phyloP scores from a whole-genome alignment of 1,140 invertebrate genomes.

The Neodiprion virginianus region DNA sequence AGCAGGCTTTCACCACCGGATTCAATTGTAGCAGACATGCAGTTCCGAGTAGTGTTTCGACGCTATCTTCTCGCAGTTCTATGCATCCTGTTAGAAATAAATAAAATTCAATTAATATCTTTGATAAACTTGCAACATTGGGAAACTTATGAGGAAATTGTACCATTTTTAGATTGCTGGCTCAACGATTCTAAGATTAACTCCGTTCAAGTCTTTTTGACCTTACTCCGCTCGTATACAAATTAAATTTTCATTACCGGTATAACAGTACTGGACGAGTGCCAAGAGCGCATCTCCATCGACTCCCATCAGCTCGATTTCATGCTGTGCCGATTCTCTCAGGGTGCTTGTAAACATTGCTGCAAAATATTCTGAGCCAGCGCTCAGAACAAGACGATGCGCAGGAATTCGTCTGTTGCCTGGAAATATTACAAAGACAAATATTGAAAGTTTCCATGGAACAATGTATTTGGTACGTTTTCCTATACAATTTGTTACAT shows the following conservation, averaged over 20 bases:
- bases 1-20: constrained; percentile 88
- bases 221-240: no score
- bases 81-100: constrained; percentile 63
- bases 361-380: constrained; percentile 92
- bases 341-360: constrained; percentile 93
- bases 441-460: neutral
- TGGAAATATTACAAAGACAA: constrained; percentile 40
- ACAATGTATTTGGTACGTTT: neutral
- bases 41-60: constrained; percentile 86
- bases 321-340: constrained; percentile 81
- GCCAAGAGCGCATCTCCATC: constrained; percentile 84
- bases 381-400: constrained; percentile 81
- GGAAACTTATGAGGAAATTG: constrained; percentile 6
- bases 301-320: constrained; percentile 84
- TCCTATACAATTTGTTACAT: neutral
- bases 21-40: constrained; percentile 87
- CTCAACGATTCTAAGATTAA: constrained; percentile 16
- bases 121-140: constrained; percentile 22
- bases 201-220: constrained; percentile 4
- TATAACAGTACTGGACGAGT: constrained; percentile 89
- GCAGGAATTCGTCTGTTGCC: constrained; percentile 69
- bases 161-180: neutral
- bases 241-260: constrained; percentile 67
- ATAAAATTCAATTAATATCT: no score
- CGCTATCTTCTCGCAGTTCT: constrained; percentile 81